phyloP scores from a whole-genome alignment of 64 coral and sea anemone species.

The Catalaphyllia jardinei region DNA sequence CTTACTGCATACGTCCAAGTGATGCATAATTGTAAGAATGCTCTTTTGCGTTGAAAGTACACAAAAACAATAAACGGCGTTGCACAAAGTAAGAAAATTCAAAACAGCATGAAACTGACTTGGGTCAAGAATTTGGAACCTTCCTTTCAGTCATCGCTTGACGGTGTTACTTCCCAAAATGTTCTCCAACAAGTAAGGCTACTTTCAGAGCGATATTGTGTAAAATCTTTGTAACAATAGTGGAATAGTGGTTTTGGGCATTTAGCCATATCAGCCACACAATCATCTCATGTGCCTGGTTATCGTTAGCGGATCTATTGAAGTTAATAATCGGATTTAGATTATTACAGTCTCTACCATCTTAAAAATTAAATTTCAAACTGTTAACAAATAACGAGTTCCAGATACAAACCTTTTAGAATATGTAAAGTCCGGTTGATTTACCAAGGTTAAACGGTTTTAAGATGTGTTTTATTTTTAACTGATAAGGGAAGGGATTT shows the following conservation, averaged over 20 bases:
- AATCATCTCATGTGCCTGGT: not conserved
- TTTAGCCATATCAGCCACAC: not conserved
- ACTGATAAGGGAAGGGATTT: not conserved
- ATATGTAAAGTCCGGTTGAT: not conserved
- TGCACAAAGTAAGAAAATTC: too few species aligned
- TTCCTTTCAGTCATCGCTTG: too few species aligned
- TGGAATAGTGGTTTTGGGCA: not conserved
- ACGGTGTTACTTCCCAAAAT: too few species aligned
- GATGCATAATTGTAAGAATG: too few species aligned
- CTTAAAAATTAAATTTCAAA: not conserved
- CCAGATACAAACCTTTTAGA: not conserved
- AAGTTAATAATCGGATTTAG: not conserved
- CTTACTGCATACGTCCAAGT: too few species aligned
- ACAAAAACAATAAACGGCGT: too few species aligned
- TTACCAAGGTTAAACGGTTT: constrained; percentile 3
- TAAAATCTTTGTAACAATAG: not conserved
- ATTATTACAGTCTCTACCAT: not conserved
- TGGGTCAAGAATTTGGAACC: too few species aligned
- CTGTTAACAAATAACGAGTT: not conserved
- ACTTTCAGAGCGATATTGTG: not conserved
- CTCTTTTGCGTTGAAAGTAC: too few species aligned
- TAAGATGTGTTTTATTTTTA: not conserved
- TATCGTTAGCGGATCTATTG: not conserved
- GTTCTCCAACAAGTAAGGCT: too few species aligned
- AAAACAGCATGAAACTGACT: too few species aligned